Evolutionary conservation across 2,888 invertebrate species (phyloP).

Genomic region (Pseudanteris insignis): DNA sequence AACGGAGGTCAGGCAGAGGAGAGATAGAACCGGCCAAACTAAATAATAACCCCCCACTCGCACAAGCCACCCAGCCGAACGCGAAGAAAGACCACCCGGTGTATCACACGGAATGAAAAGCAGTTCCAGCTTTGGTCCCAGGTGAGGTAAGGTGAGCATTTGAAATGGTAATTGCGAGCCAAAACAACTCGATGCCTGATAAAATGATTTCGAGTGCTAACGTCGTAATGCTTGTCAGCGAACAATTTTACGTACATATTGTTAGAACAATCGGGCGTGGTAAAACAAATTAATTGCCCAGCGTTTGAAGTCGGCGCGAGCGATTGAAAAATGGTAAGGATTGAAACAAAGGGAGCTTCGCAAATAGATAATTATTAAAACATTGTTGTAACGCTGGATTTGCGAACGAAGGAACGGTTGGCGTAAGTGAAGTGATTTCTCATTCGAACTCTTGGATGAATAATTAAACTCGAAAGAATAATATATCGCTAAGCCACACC

Average conservation of each 20-base stretch:
- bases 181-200: constrained; percentile 51
- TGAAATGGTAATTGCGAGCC: constrained; percentile 63
- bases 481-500: constrained; percentile 27
- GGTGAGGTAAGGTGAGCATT: constrained; percentile 61
- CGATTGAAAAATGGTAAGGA: no score
- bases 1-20: constrained; percentile 55
- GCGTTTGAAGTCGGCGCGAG: no score
- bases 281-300: no score
- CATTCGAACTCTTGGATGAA: constrained; percentile 12
- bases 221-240: constrained; percentile 38
- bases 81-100: constrained; percentile 64
- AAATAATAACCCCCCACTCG: constrained; percentile 63
- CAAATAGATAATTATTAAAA: no score
- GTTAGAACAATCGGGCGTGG: no score
- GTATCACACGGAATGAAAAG: constrained; percentile 54
- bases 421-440: constrained; percentile 3
- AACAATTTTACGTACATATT: constrained; percentile 3
- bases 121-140: constrained; percentile 51
- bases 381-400: no score
- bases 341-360: no score
- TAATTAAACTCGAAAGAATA: constrained; percentile 22
- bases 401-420: no score
- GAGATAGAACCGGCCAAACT: constrained; percentile 63
- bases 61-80: constrained; percentile 48
- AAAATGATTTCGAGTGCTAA: constrained; percentile 57